Evolutionary conservation across 2,888 invertebrate species (phyloP).

Genomic region (Drosophila tanythrix): DNA sequence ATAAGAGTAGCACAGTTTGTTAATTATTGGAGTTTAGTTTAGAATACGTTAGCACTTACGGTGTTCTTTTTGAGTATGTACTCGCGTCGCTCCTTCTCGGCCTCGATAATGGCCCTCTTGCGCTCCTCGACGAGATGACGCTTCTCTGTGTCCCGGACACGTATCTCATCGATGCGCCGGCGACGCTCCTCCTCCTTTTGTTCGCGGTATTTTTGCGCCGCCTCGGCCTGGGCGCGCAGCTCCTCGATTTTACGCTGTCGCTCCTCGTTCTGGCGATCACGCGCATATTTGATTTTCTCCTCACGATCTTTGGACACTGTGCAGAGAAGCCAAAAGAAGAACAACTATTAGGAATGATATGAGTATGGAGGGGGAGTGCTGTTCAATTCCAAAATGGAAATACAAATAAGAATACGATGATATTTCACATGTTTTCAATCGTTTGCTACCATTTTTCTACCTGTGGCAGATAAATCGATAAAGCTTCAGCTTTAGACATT

Average conservation of each 20-base stretch:
- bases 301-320: conserved; percentile 86
- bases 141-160: conserved; percentile 91
- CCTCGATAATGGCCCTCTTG: conserved; percentile 94
- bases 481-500: conserved; percentile 36
- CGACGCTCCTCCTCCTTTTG: conserved; percentile 94
- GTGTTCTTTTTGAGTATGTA: conserved; percentile 94
- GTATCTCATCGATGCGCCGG: conserved; percentile 92
- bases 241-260: conserved; percentile 95
- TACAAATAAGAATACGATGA: too few species aligned
- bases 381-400: not conserved
- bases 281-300: conserved; percentile 90
- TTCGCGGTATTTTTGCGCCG: conserved; percentile 95
- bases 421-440: not conserved
- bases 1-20: not conserved
- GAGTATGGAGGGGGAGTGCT: not conserved
- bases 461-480: conserved; percentile 67
- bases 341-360: conserved; percentile 4
- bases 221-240: conserved; percentile 94
- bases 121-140: conserved; percentile 92
- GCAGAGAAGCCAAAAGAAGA: not conserved
- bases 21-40: not conserved
- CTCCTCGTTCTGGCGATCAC: conserved; percentile 95
- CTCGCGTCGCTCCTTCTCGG: conserved; percentile 93
- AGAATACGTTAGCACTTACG: conserved; percentile 55
- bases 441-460: conserved; percentile 37